These are phyloP conservation scores for Chaenodraco wilsoni DNA, from an alignment of 2,797 vertebrate species.

Conservation along the genomic window DNA sequence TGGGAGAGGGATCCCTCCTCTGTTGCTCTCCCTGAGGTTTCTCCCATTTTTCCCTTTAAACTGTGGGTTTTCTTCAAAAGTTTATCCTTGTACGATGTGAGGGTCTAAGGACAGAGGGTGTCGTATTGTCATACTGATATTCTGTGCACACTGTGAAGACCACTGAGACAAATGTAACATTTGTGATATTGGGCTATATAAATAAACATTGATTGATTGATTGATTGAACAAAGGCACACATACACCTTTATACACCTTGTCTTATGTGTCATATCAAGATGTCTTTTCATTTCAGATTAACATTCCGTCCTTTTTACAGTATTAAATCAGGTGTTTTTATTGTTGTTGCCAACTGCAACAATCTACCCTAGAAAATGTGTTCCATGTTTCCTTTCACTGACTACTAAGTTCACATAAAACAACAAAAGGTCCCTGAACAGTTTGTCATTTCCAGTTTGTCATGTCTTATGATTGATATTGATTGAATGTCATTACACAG, in stretches of 20 bases:
- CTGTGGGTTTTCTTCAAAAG: too few relatives aligned
- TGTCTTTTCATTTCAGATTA: background rate
- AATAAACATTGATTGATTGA: too few relatives aligned
- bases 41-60: too few relatives aligned
- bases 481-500: constrained; percentile 33
- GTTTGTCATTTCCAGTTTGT: constrained; percentile 35
- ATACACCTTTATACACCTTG: background rate
- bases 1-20: too few relatives aligned
- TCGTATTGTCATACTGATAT: too few relatives aligned
- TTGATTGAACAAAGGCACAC: background rate
- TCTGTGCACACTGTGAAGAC: too few relatives aligned
- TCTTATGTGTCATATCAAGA: background rate
- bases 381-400: constrained; percentile 6
- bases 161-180: too few relatives aligned
- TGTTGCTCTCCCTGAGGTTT: too few relatives aligned
- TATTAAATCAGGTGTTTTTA: background rate
- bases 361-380: background rate
- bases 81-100: too few relatives aligned
- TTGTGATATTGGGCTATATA: too few relatives aligned
- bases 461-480: constrained; percentile 37
- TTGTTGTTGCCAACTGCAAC: background rate
- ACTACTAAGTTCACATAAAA: constrained; percentile 14
- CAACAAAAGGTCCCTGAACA: constrained; percentile 26
- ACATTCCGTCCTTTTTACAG: background rate
- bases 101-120: too few relatives aligned